Base-by-base conservation (phyloP, 1,140 invertebrate genomes). In the Onthophagus taurus region DNA sequence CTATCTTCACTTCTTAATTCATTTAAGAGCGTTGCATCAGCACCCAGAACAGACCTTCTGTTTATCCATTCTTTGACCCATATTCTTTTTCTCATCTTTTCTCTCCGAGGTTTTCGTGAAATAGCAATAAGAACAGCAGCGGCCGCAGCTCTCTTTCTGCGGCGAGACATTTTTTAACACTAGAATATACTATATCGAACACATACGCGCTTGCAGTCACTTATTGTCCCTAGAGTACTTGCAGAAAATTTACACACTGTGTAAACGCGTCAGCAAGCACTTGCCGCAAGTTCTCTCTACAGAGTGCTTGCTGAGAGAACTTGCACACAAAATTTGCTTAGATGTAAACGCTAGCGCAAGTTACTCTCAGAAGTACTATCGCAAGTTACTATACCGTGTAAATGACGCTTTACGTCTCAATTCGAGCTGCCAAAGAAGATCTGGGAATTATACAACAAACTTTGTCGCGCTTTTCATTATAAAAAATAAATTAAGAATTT, bases 41-140 rank as follows among this genome's bases (percentile, higher is more conserved):
- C 31, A 8, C 31, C 31, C 6, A 11, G 31, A 14, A 14, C 7
- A 14, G 31, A 7, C 31, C 31, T 34, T 8, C 31, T 34, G 14
- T 6, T 14, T 34, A 34, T 8, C 31, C 8, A 34, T 34, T 34
- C 31, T 34, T 34, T 34, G 31, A 14, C 14, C 31, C 14, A 34
- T 34, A 34, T 8, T 14, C 31, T 34, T 34, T 34, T 34, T 14
- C 14, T 34, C 5, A 13, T 14, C 31, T 34, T 26, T 26, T 26
- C 24, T 26, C 24, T 26, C n/a, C 24, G 24, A n/a, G 7, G 31
- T 34, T 34, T 34, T 34, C 31, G 31, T 34, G 31, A 34, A 8
- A 34, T 34, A 34, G 31, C 31, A 8, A 34, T 34, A 13, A 34
- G 31, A 34, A 34, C 31, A 34, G 8, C 31, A 34, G 24, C 24